phyloP scores from a whole-genome alignment of 2,888 invertebrate genomes.

The Flabesymbios commensalis region DNA sequence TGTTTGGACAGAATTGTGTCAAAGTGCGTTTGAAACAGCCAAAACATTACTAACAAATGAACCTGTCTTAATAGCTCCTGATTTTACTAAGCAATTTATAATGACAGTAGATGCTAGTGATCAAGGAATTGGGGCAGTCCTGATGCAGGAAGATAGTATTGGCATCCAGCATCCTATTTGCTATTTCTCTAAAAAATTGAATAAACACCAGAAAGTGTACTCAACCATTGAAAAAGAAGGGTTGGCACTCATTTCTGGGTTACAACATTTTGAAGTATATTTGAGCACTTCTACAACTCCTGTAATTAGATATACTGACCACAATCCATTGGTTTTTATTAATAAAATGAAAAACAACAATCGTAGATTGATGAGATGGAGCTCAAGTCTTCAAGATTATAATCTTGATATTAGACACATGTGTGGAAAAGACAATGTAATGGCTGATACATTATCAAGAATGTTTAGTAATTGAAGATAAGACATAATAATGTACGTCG shows the following conservation, averaged over 20 bases:
- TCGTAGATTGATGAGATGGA: slow-evolving; percentile 3
- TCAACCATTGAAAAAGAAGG: slow-evolving; percentile 19
- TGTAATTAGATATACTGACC: not conserved
- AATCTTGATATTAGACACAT: not conserved
- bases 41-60: not conserved
- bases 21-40: not conserved
- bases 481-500: too few relatives aligned
- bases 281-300: not conserved
- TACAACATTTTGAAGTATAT: slow-evolving; percentile 20
- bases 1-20: not conserved
- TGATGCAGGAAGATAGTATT: not conserved
- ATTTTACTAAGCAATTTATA: not conserved
- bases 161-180: slow-evolving; percentile 3
- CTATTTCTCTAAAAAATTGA: slow-evolving; percentile 8
- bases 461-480: too few relatives aligned
- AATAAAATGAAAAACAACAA: slow-evolving; percentile 6
- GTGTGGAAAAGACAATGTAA: not conserved
- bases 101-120: slow-evolving; percentile 4
- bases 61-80: not conserved
- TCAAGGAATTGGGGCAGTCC: not conserved
- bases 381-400: not conserved
- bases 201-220: too few relatives aligned
- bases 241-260: slow-evolving; percentile 10
- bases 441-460: slow-evolving; percentile 3
- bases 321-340: not conserved